Evolutionary conservation across 2,113 vertebrate species (phyloP).

Genomic region (Nerophis ophidion): DNA sequence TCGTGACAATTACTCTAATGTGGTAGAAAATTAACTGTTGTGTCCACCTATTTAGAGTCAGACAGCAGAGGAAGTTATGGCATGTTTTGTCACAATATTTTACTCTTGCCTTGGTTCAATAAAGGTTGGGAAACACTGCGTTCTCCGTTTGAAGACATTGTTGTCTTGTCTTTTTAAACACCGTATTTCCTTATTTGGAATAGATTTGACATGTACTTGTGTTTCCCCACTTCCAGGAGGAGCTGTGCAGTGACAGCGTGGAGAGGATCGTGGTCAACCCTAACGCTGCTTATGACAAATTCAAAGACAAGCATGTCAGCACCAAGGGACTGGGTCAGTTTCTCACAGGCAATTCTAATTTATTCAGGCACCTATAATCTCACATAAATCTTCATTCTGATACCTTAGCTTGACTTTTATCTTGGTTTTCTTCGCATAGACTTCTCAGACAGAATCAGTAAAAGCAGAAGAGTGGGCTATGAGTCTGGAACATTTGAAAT

Average conservation of each 20-base stretch:
- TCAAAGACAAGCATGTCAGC: constrained; percentile 89
- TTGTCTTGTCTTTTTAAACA: too few relatives aligned
- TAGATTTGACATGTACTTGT: background rate
- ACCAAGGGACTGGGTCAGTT: constrained; percentile 87
- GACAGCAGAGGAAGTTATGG: too few relatives aligned
- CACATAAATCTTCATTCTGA: background rate
- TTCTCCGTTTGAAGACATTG: too few relatives aligned
- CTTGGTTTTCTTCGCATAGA: constrained; percentile 68
- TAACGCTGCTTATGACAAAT: constrained; percentile 96
- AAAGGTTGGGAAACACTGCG: too few relatives aligned
- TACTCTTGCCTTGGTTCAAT: too few relatives aligned
- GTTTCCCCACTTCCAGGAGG: constrained; percentile 74
- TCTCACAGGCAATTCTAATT: background rate
- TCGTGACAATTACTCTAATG: too few relatives aligned
- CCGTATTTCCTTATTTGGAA: too few relatives aligned
- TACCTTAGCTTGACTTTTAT: background rate
- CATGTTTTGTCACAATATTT: too few relatives aligned
- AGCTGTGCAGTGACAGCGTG: constrained; percentile 92
- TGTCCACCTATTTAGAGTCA: too few relatives aligned
- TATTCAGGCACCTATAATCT: background rate
- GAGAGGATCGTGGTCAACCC: constrained; percentile 96
- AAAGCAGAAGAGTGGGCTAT: constrained; percentile 83
- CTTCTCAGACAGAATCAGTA: constrained; percentile 91
- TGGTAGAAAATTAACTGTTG: too few relatives aligned
- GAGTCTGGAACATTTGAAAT: constrained; percentile 93